Conservation (phyloP, 2,797 vertebrate species). For the Mastacembelus armatus region DNA sequence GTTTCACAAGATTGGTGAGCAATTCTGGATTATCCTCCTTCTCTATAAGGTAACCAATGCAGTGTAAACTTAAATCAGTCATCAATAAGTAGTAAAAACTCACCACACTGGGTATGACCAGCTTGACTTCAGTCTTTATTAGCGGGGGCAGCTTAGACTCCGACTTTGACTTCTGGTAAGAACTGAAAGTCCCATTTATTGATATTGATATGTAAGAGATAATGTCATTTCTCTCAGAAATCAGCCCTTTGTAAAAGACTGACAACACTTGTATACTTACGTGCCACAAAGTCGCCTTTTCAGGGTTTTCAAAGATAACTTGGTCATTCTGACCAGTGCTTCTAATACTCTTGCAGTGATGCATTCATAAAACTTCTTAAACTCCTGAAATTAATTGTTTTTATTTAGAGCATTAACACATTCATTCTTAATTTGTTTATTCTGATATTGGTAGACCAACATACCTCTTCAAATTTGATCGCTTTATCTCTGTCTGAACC, state of each 20-base stretch:
- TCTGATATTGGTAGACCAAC: slow-evolving; percentile 10
- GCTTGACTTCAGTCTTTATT: slow-evolving; percentile 84
- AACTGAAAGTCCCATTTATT: slow-evolving; percentile 42
- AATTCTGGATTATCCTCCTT: background rate
- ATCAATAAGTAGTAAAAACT: slow-evolving; percentile 33
- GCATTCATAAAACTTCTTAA: slow-evolving; percentile 81
- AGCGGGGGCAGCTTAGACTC: slow-evolving; percentile 69
- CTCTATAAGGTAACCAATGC: background rate
- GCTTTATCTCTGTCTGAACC: slow-evolving; percentile 68
- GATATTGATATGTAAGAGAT: slow-evolving; percentile 61
- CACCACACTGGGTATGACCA: slow-evolving; percentile 84
- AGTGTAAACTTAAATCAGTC: background rate
- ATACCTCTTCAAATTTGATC: slow-evolving; percentile 86
- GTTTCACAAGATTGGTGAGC: background rate
- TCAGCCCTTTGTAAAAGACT: slow-evolving; percentile 1
- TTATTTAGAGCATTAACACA: slow-evolving; percentile 1
- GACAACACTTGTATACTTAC: slow-evolving; percentile 73
- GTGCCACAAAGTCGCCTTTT: slow-evolving; percentile 82
- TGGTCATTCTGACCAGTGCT: slow-evolving; percentile 85
- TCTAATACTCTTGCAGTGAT: slow-evolving; percentile 83
- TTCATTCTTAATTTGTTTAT: background rate
- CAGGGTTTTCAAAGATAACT: slow-evolving; percentile 83
- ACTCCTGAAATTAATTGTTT: slow-evolving; percentile 77
- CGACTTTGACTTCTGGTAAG: slow-evolving; percentile 28
- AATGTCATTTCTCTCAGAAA: background rate